phyloP scores from a whole-genome alignment of 2,888 invertebrate genomes.

The Eupelmus urozonus region DNA sequence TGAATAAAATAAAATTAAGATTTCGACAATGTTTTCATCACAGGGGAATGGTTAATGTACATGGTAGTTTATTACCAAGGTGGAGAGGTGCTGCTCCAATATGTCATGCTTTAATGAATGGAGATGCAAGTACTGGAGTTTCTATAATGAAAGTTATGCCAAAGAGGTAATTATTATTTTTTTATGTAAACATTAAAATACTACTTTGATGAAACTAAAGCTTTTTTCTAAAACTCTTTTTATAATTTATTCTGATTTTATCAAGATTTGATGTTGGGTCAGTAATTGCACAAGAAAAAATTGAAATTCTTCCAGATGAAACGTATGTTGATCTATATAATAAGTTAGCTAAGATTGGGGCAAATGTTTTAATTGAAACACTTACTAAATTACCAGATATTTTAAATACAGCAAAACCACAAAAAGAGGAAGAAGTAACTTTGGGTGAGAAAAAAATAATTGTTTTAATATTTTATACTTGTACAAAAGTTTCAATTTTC shows the following conservation, averaged over 20 bases:
- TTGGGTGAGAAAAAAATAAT: constrained; percentile 81
- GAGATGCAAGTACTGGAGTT: constrained; percentile 89
- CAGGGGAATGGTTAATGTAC: constrained; percentile 95
- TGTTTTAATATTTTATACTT: not conserved
- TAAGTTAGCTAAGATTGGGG: constrained; percentile 84
- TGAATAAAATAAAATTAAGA: not conserved
- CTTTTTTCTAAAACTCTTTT: not conserved
- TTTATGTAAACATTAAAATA: not conserved
- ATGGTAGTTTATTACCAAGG: constrained; percentile 92
- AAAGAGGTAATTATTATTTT: constrained; percentile 77
- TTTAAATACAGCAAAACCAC: constrained; percentile 81
- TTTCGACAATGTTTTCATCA: constrained; percentile 62
- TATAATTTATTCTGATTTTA: not conserved
- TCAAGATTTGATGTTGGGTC: constrained; percentile 88
- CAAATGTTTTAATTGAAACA: constrained; percentile 82
- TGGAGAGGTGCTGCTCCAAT: constrained; percentile 97
- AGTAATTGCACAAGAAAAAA: constrained; percentile 81
- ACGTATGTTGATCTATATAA: constrained; percentile 83
- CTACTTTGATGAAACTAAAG: too few relatives aligned
- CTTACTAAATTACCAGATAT: constrained; percentile 81
- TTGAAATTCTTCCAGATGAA: constrained; percentile 80
- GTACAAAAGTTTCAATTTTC: not conserved
- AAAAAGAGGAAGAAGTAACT: constrained; percentile 81
- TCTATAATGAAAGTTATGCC: constrained; percentile 93
- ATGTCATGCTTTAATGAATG: constrained; percentile 89